Percentiles rank a stretch among this genome's conserved stretches.
These are phyloP conservation scores for Bombus soroeensis DNA, from an alignment of 1,140 invertebrate species.

Conservation along the genomic window DNA sequence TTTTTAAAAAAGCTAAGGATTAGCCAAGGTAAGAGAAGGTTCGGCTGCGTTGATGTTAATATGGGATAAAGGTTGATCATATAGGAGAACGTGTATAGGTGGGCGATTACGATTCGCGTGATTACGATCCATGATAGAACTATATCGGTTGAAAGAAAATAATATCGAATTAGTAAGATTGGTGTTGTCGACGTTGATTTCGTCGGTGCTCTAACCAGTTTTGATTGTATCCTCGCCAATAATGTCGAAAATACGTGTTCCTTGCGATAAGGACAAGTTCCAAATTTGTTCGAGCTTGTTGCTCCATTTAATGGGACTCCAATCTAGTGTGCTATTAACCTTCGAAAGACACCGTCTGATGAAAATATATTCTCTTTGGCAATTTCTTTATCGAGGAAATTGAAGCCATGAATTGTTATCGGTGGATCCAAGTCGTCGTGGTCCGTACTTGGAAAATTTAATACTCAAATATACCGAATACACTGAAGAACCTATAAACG, in stretches of 20 bases:
- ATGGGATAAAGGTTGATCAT: conserved; percentile 71
- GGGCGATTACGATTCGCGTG: conserved; percentile 60
- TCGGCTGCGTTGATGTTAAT: conserved; percentile 62
- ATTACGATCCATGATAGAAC: conserved; percentile 70
- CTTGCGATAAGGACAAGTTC: conserved; percentile 53
- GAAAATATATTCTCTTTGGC: neutral
- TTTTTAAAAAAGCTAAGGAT: conserved; percentile 67
- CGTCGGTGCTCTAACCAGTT: conserved; percentile 30
- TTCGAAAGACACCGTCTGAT: conserved; percentile 35
- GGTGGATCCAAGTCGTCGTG: too few relatives aligned
- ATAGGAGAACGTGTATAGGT: conserved; percentile 63
- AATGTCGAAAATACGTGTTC: conserved; percentile 22
- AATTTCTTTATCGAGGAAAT: neutral
- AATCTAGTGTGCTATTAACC: conserved; percentile 64
- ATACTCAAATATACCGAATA: too few relatives aligned
- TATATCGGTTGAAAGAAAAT: conserved; percentile 11
- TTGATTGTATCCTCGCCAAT: conserved; percentile 54
- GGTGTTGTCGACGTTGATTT: neutral
- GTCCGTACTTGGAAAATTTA: too few relatives aligned
- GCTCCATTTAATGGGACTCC: conserved; percentile 64
- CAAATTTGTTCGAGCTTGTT: conserved; percentile 64
- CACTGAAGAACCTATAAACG: too few relatives aligned
- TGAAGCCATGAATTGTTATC: neutral
- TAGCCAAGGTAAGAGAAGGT: conserved; percentile 70
- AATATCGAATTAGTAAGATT: neutral